Evolutionary conservation across 2,888 invertebrate genomes (phyloP).

Genomic region (Torymus tubicola): DNA sequence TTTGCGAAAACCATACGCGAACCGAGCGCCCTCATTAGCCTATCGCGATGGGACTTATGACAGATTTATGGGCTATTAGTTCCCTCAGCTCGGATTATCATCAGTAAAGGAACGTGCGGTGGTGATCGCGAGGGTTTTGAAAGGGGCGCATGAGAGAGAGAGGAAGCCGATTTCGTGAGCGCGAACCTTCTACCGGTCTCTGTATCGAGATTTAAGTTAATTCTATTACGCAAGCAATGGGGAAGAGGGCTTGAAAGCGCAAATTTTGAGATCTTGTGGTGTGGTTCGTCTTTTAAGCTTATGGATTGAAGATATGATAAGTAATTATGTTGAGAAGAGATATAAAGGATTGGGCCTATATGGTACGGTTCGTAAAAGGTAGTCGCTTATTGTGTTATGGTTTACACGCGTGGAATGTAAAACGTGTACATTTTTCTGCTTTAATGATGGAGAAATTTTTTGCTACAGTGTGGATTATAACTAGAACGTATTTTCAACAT

Average conservation of each 20-base stretch:
- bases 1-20: no score
- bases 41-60: slow-evolving; percentile 38
- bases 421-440: no score
- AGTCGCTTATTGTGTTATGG: no score
- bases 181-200: slow-evolving; percentile 35
- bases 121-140: no score
- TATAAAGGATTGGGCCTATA: no score
- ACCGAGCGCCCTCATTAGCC: slow-evolving; percentile 41
- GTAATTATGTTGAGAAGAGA: no score
- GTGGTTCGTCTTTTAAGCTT: neutral
- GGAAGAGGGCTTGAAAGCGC: neutral
- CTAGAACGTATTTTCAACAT: no score
- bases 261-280: slow-evolving; percentile 7
- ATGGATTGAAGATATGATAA: slow-evolving; percentile 12
- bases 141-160: no score
- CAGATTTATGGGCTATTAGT: slow-evolving; percentile 56
- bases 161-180: slow-evolving; percentile 32
- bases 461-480: no score
- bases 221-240: slow-evolving; percentile 28
- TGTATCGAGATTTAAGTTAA: slow-evolving; percentile 47
- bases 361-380: no score
- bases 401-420: no score
- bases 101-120: slow-evolving; percentile 23
- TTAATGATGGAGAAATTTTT: no score
- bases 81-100: slow-evolving; percentile 60